Evolutionary conservation across 2,797 vertebrate species (phyloP).

Genomic region (Miichthys miiuy): DNA sequence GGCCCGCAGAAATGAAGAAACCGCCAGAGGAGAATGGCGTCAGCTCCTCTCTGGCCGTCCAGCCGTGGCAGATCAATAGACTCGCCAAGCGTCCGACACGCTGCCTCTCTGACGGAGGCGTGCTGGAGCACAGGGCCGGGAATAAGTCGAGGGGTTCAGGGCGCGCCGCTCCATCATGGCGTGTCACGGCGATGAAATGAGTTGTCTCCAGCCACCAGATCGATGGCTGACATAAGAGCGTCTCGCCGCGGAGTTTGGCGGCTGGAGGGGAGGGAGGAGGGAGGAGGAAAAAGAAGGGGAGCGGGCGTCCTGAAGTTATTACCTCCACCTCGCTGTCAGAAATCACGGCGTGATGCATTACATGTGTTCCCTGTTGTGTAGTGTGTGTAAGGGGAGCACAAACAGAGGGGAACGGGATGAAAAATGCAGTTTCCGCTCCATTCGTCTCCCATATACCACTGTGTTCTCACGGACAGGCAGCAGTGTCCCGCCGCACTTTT

Average conservation of each 20-base stretch:
- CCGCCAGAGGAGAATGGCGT: conserved; percentile 81
- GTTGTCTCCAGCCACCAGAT: conserved; percentile 92
- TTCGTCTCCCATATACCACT: conserved; percentile 59
- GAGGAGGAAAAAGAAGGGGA: conserved; percentile 43
- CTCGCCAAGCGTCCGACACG: conserved; percentile 90
- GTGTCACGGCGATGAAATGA: conserved; percentile 96
- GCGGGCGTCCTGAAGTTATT: conserved; percentile 87
- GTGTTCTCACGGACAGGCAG: conserved; percentile 55
- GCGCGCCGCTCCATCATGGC: conserved; percentile 89
- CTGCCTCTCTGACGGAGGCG: conserved; percentile 72
- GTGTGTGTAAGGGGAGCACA: conserved; percentile 72
- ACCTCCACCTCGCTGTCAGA: conserved; percentile 87
- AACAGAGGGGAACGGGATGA: conserved; percentile 79
- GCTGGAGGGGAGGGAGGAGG: conserved; percentile 15
- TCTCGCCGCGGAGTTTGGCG: conserved; percentile 74
- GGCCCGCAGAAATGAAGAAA: conserved; percentile 58
- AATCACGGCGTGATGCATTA: conserved; percentile 88
- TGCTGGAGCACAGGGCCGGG: conserved; percentile 88
- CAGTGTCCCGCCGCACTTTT: conserved; percentile 52
- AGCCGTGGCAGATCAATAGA: conserved; percentile 92
- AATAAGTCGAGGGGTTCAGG: conserved; percentile 81
- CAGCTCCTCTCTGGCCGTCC: conserved; percentile 86
- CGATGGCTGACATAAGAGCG: conserved; percentile 92
- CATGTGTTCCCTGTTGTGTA: conserved; percentile 81
- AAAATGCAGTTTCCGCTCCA: conserved; percentile 80